These are phyloP conservation scores for Scaptomyza caliginosa DNA, from an alignment of 2,888 invertebrate species.

Conservation along the genomic window DNA sequence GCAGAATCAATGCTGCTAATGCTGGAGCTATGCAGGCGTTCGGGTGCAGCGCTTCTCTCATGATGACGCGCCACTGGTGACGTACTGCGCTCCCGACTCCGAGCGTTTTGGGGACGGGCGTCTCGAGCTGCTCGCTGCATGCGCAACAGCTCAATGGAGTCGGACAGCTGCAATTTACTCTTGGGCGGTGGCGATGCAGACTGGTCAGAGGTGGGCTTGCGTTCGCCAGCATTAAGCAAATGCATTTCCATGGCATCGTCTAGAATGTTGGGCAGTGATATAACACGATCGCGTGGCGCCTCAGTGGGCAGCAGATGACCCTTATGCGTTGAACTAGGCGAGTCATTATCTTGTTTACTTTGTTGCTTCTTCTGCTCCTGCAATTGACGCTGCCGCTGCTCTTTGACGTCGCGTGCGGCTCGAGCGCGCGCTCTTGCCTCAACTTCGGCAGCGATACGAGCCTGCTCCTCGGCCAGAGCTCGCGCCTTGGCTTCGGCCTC, in stretches of 20 bases:
- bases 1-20: slow-evolving; percentile 75
- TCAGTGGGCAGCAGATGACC: slow-evolving; percentile 3
- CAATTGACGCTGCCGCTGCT: slow-evolving; percentile 24
- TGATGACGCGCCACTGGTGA: slow-evolving; percentile 61
- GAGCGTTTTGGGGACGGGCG: slow-evolving; percentile 53
- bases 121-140: slow-evolving; percentile 70
- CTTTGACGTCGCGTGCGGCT: neutral
- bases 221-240: slow-evolving; percentile 23
- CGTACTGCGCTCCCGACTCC: slow-evolving; percentile 64
- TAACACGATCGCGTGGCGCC: slow-evolving; percentile 61
- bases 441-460: slow-evolving; percentile 32
- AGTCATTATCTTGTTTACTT: neutral
- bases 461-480: slow-evolving; percentile 19
- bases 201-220: slow-evolving; percentile 18
- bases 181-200: slow-evolving; percentile 52
- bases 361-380: neutral
- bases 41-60: slow-evolving; percentile 77
- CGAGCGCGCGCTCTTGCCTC: slow-evolving; percentile 17
- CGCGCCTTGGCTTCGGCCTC: slow-evolving; percentile 53
- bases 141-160: slow-evolving; percentile 77
- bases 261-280: slow-evolving; percentile 66
- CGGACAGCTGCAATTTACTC: slow-evolving; percentile 58
- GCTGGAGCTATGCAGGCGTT: slow-evolving; percentile 77
- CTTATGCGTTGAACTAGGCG: slow-evolving; percentile 10
- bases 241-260: slow-evolving; percentile 68